Evolutionary conservation across 30 jellyfish, hydroid and myxozoan species (phyloP).

Genomic region (Aurelia sp.): DNA sequence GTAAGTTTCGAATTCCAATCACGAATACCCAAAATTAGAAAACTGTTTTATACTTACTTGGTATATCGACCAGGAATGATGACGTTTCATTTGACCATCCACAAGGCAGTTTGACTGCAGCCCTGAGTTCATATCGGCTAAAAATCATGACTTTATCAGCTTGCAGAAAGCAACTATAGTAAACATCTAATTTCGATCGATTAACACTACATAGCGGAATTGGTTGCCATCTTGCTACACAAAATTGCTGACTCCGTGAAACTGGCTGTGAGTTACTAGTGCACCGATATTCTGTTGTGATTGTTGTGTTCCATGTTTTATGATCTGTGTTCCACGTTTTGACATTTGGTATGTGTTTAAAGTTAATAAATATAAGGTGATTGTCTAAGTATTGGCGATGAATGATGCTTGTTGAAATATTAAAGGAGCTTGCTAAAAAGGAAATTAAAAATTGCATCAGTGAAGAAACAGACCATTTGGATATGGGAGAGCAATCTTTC

Average conservation of each 20-base stretch:
- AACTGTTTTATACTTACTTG: too few relatives aligned
- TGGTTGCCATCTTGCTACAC: conserved; percentile 36
- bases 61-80: background rate
- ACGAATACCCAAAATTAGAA: too few relatives aligned
- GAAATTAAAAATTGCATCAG: background rate
- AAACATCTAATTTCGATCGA: background rate
- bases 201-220: conserved; percentile 23
- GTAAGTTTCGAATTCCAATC: too few relatives aligned
- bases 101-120: background rate
- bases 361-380: conserved; percentile 31
- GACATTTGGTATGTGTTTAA: background rate
- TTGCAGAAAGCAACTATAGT: conserved; percentile 7
- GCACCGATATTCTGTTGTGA: conserved; percentile 24
- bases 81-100: conserved; percentile 27
- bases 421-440: background rate
- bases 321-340: too few relatives aligned
- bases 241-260: background rate
- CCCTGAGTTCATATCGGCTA: conserved; percentile 17
- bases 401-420: conserved; percentile 12
- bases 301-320: background rate
- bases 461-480: too few relatives aligned
- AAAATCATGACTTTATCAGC: conserved; percentile 6
- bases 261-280: background rate
- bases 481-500: too few relatives aligned
- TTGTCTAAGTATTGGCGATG: conserved; percentile 47